Evolutionary conservation across 2,888 invertebrate genomes (phyloP), one percentile per base, ranked within the genome.

Genomic region (Eristalinus aeneus): DNA sequence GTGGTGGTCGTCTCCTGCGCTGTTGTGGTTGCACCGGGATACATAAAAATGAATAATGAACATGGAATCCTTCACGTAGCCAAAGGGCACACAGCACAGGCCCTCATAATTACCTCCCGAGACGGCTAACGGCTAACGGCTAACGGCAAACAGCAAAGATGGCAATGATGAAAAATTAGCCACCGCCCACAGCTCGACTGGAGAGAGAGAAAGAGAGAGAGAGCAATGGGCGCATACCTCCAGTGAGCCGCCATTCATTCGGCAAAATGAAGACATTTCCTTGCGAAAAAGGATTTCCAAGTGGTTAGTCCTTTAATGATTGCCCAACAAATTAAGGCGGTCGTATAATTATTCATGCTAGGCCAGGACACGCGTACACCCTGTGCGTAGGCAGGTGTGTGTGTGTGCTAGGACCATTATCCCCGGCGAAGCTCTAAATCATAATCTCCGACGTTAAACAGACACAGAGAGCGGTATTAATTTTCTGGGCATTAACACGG

Each of bases 11-110:
- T 36, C 58, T 56, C 31, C 58, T 72, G 76, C 76, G 65, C 31
- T 34, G 64, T 58, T 76, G 76, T 80, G 72, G 72, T 80, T 76
- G 46, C 27, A 46, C 32, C 58, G 16, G 1, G 69, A 46, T 53
- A 80, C 72, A 80, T 73, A 76, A 80, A 77, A 85, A 85, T 85
- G 80, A 85, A 85, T 85, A 85, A 85, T 85, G 72, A 85, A 76
- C 80, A 76, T 68, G 64, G 60, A 77, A 85, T 80, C 80, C 80
- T 77, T 80, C 80, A 75, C 65, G 80, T 85, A 76, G 63, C 71
- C 75, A 72, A 75, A 63, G 75, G 58, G 58, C 67, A 72, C 54
- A 67, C 39, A 65, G 78, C 60, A 60, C 68, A 77, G 80, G 80
- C 71, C 67, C 71, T 80, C 74, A 85, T 85, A 80, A 85, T 85